Evolutionary conservation across 2,888 invertebrate genomes (phyloP).

Genomic region (Apodemia zela): DNA sequence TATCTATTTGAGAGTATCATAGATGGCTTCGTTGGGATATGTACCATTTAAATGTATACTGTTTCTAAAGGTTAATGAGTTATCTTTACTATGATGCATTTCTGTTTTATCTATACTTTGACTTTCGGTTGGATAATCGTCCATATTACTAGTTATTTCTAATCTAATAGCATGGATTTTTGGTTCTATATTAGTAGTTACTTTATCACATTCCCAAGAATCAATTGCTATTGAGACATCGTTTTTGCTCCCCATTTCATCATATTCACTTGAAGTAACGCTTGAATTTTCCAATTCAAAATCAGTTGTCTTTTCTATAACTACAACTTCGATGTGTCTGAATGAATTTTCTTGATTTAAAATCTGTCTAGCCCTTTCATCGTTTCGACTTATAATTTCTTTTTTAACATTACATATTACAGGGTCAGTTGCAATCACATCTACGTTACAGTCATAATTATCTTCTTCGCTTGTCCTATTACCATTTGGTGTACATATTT

Average conservation of each 20-base stretch:
- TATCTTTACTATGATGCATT: slow-evolving; percentile 66
- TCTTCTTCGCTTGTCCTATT: slow-evolving; percentile 64
- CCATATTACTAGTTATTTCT: slow-evolving; percentile 74
- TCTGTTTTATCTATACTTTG: slow-evolving; percentile 56
- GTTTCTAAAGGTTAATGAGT: slow-evolving; percentile 72
- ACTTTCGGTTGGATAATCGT: slow-evolving; percentile 61
- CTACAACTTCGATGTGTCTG: slow-evolving; percentile 75
- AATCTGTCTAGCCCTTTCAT: slow-evolving; percentile 67
- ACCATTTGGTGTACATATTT: slow-evolving; percentile 79
- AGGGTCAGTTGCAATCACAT: slow-evolving; percentile 68
- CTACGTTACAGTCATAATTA: slow-evolving; percentile 63
- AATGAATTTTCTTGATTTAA: slow-evolving; percentile 72
- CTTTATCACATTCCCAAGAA: slow-evolving; percentile 70
- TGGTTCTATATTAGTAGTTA: slow-evolving; percentile 48
- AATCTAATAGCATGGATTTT: slow-evolving; percentile 73
- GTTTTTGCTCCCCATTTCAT: slow-evolving; percentile 64
- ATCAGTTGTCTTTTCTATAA: slow-evolving; percentile 74
- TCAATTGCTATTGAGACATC: slow-evolving; percentile 68
- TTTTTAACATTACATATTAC: slow-evolving; percentile 75
- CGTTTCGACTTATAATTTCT: slow-evolving; percentile 69
- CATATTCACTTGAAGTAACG: slow-evolving; percentile 64
- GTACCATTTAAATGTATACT: slow-evolving; percentile 78
- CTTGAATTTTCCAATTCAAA: slow-evolving; percentile 71
- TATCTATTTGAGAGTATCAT: slow-evolving; percentile 73
- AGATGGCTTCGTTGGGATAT: slow-evolving; percentile 78